Base-by-base conservation (phyloP, 1,140 invertebrate species). In the Rhopalosiphum maidis region DNA sequence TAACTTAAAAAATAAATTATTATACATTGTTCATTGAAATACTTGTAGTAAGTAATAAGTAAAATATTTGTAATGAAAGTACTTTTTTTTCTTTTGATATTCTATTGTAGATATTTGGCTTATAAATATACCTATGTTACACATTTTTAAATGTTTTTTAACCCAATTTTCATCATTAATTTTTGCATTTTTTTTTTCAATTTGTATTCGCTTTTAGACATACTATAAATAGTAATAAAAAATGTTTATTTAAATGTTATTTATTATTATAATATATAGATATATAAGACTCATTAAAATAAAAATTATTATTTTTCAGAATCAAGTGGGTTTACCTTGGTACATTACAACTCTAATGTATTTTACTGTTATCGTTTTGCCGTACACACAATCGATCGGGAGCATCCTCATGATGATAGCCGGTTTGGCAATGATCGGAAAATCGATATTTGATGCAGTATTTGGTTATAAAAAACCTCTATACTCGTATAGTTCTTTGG, bases 281-380 rank as follows among this genome's bases (percentile, higher is more conserved):
- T n/a, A 6, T n/a, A n/a, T 18, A 18, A n/a, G 5, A 77, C 30
- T 77, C n/a, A 77, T n/a, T 11, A 77, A n/a, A 77, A 21, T 77
- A 77, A 77, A 77, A 77, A 25, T 51, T 93, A 41, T 93, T 48
- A 85, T 88, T 94, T 95, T 96, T 94, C 95, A 96, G 96, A 95
- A 96, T 94, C 96, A 96, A 95, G 95, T 95, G 85, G 95, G 96
- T 94, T 95, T 97, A 21, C 96, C 96, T 8, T 94, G 94, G 88
- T 95, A 95, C 90, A 96, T 96, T 35, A 94, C 95, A 85, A 93
- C 94, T 60, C 94, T 96, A 1, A 95, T 96, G 83, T 96, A 96
- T 94, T 95, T 96, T 89, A 95, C 95, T 93, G 95, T 95, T 3
- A 95, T 95, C 0, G 94, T 96, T 22, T 88, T 96, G 90, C 96